These are phyloP conservation scores for Drosophila fulvimacula DNA, from an alignment of 2,888 invertebrate species.

Conservation along the genomic window DNA sequence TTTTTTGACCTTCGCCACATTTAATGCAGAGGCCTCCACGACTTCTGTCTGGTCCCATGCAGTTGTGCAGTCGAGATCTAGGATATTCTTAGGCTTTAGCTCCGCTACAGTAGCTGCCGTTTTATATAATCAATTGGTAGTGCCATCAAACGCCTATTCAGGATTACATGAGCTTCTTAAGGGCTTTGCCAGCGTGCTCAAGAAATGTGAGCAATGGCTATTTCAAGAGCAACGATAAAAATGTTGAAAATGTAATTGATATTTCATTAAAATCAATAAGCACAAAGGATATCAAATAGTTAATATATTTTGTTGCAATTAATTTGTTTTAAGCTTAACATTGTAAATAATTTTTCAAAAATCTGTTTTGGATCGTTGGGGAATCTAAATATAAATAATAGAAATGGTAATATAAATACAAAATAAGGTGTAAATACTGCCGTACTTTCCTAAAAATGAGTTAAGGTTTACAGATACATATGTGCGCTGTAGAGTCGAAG, in stretches of 20 bases:
- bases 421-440: no score
- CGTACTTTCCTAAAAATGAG: no score
- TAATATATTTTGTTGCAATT: slow-evolving; percentile 9
- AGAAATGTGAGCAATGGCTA: slow-evolving; percentile 80
- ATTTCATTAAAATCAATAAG: slow-evolving; percentile 44
- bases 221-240: slow-evolving; percentile 65
- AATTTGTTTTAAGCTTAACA: slow-evolving; percentile 4
- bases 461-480: no score
- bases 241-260: slow-evolving; percentile 49
- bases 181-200: slow-evolving; percentile 81
- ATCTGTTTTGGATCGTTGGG: slow-evolving; percentile 39
- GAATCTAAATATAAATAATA: no score
- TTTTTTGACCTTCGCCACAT: no score
- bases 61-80: no score
- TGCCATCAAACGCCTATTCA: slow-evolving; percentile 84
- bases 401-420: no score
- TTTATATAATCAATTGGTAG: slow-evolving; percentile 83
- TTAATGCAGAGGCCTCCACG: no score
- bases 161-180: slow-evolving; percentile 84
- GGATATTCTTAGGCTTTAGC: no score
- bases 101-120: no score
- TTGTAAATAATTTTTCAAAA: slow-evolving; percentile 6
- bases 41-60: no score
- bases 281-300: slow-evolving; percentile 50
- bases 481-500: no score